Conservation (phyloP, 2,888 invertebrate genomes). For the Conops quadrifasciatus region DNA sequence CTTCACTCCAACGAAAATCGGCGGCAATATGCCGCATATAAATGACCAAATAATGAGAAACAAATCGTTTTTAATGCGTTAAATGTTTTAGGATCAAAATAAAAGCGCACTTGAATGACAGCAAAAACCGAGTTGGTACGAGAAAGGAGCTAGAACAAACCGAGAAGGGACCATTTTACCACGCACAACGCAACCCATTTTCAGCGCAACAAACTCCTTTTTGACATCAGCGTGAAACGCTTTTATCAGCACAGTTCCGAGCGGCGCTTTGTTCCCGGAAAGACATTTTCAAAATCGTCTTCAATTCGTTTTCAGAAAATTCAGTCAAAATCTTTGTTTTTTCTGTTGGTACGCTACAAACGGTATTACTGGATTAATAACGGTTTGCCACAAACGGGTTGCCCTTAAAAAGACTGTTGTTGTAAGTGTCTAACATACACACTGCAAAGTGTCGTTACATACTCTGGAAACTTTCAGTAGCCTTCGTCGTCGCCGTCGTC, state of each 20-base stretch:
- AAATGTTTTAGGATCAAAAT: slow-evolving; percentile 6
- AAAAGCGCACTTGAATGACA: not conserved
- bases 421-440: too few relatives aligned
- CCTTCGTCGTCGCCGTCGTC: too few relatives aligned
- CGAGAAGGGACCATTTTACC: too few relatives aligned
- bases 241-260: not conserved
- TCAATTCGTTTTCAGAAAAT: slow-evolving; percentile 11
- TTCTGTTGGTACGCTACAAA: not conserved
- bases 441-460: too few relatives aligned
- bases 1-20: not conserved
- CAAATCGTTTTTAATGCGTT: slow-evolving; percentile 20
- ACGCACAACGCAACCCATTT: too few relatives aligned
- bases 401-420: too few relatives aligned
- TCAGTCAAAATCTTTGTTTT: slow-evolving; percentile 23
- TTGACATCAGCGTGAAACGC: not conserved
- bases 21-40: slow-evolving; percentile 22
- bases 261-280: not conserved
- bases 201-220: not conserved
- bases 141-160: not conserved
- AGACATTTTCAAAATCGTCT: not conserved
- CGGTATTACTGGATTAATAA: not conserved
- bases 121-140: not conserved
- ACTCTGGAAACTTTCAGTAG: too few relatives aligned
- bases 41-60: slow-evolving; percentile 29
- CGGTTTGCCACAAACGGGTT: too few relatives aligned